Base-by-base conservation (phyloP, 92 coral and sea anemone species). In the Diadumene lineata region DNA sequence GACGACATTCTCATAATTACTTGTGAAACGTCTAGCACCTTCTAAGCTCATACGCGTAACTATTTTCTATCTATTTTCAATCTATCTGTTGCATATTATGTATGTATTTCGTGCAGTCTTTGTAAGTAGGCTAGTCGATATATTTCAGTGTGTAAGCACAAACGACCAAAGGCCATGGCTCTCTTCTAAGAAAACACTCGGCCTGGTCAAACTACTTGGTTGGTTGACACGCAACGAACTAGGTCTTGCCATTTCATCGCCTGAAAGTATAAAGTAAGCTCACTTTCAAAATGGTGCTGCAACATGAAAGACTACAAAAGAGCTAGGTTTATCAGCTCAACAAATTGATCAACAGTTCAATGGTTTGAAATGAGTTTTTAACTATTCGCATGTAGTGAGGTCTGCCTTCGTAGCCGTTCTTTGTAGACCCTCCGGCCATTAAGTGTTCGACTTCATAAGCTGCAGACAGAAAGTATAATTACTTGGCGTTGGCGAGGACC, bases 401-500 rank as follows among this genome's bases (percentile, higher is more conserved):
- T n/a, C n/a, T n/a, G n/a, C n/a, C n/a, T n/a, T n/a, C n/a, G n/a
- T n/a, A n/a, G n/a, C n/a, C n/a, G n/a, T 53, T 53, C 60, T 53
- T 53, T 53, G 18, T 6, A 0, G 31, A 58, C 64, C 64, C 64
- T 58, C 26, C 64, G 30, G 6, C 64, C 31, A 28, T 31, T 1
- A 58, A 16, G 48, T 38, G 6, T 4, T 38, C 6, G 48, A 38
- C 48, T 13, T 23, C 19, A 11, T 62, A 28, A 62, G 43, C 11
- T 22, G 32, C 29, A 60, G 65, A 60, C 65, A 28, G 64, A 22
- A 62, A n/a, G n/a, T n/a, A 43, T 30, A 62, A 29, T 28, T 28
- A 28, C 68, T 62, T 62, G 31, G 1, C 68, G 68, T 62, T 38
- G 68, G 68, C 43, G 68, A 62, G 68, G 21, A n/a, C 24, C 31